Conservation (phyloP, 2,113 vertebrate species). For the Paedocypris sp. region DNA sequence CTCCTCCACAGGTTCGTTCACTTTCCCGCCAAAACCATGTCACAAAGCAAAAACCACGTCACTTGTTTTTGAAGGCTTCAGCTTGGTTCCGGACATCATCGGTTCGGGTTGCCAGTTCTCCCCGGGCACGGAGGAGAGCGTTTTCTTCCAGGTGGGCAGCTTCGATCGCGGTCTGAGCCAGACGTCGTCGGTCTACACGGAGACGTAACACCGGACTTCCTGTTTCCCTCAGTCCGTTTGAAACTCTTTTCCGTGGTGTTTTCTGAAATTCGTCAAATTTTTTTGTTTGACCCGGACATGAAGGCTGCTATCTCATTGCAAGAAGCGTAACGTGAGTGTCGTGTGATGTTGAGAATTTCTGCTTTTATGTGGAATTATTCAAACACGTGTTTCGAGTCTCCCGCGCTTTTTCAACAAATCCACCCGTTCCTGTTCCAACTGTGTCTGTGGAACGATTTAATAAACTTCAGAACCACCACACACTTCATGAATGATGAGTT, state of each 20-base stretch:
- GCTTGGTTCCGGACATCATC: slow-evolving; percentile 67
- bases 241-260: not conserved
- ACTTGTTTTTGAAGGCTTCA: no score
- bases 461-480: slow-evolving; percentile 11
- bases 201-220: slow-evolving; percentile 58
- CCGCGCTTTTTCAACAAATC: slow-evolving; percentile 1
- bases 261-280: not conserved
- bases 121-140: slow-evolving; percentile 70
- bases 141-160: slow-evolving; percentile 83
- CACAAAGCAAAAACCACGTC: no score
- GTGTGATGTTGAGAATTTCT: slow-evolving; percentile 6
- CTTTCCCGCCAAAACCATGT: no score
- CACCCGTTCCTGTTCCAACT: not conserved
- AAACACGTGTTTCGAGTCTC: not conserved
- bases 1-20: slow-evolving; percentile 71
- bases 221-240: not conserved
- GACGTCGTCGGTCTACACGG: slow-evolving; percentile 87
- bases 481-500: slow-evolving; percentile 4
- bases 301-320: slow-evolving; percentile 11
- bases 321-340: not conserved
- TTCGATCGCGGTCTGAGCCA: slow-evolving; percentile 90
- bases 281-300: not conserved
- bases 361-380: not conserved
- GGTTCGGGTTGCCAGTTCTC: slow-evolving; percentile 68
- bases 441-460: slow-evolving; percentile 3